Base-by-base conservation (phyloP, 2,888 invertebrate genomes). In the Pyralis farinalis region DNA sequence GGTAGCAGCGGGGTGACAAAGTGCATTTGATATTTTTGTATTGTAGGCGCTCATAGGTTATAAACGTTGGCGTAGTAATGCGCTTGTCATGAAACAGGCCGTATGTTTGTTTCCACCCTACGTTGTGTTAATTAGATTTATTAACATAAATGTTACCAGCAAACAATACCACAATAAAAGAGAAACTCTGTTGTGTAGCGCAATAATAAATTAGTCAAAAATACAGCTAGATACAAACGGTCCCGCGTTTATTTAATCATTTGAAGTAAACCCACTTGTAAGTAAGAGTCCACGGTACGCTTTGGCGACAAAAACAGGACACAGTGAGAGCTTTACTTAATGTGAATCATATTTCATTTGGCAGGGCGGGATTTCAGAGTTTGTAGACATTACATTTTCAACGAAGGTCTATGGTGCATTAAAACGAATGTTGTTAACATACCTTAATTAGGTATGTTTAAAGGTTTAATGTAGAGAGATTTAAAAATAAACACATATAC, bases 281-380 rank as follows among this genome's bases (percentile, higher is more conserved):
- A 71, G 71, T 66, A 76, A 65, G 64, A 71, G 66, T 60, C 60
- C 61, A 56, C 63, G 59, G 69, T 76, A 72, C 60, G 61, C 58
- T 71, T 63, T 49, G 58, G 58, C 62, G 75, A 74, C 73, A 79
- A 81, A 81, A 81, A 78, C 75, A 71, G 67, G 59, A 74, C 72
- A 75, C 68, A 77, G 75, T 76, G 70, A 72, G 80, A 71, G 79
- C 71, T 80, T 78, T 70, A 66, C 65, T 73, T 78, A 82, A 83
- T 81, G 79, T 65, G 75, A 64, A 71, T 81, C 80, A 81, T 83
- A 82, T 81, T 81, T 83, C 82, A 82, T 74, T 72, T 66, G 57
- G 55, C 55, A 59, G 69, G 67, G 63, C 58, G 73, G 72, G 65
- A 72, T 73, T 72, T 72, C 72, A 71, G 68, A 69, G 71, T 62